Evolutionary conservation across 1,140 invertebrate genomes (phyloP).

Genomic region (Drosophila navojoa): DNA sequence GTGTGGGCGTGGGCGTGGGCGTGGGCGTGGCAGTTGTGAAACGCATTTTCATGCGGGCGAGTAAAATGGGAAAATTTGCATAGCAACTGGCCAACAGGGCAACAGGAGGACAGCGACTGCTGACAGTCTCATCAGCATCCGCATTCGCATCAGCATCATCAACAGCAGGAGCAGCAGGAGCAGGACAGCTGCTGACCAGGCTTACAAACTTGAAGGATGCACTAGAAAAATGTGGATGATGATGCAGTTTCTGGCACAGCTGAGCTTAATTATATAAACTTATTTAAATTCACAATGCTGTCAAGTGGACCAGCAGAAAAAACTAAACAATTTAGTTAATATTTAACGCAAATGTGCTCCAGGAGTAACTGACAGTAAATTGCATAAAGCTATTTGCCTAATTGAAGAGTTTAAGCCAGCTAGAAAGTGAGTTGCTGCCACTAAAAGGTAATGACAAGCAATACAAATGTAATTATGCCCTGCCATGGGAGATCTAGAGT

Average conservation of each 20-base stretch:
- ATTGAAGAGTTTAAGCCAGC: too few relatives aligned
- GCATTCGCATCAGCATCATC: conserved; percentile 12
- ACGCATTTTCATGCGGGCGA: conserved; percentile 43
- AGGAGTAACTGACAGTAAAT: too few relatives aligned
- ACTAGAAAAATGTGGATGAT: conserved; percentile 13
- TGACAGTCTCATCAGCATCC: neutral
- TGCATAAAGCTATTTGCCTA: too few relatives aligned
- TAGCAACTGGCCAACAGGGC: conserved; percentile 41
- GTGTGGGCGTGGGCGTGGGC: neutral
- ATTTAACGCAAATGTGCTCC: neutral
- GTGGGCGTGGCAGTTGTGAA: conserved; percentile 3
- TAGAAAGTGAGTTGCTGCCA: too few relatives aligned
- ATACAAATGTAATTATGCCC: too few relatives aligned
- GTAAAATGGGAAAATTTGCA: conserved; percentile 51
- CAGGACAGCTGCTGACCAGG: conserved; percentile 34
- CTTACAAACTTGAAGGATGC: conserved; percentile 13
- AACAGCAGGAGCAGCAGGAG: conserved; percentile 2
- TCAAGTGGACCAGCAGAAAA: neutral
- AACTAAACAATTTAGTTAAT: neutral
- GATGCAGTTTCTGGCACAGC: neutral
- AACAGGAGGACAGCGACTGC: conserved; percentile 4
- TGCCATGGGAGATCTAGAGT: too few relatives aligned
- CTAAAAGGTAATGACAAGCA: too few relatives aligned
- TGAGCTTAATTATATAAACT: neutral
- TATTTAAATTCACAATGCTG: neutral